A percentile compares a stretch with the other conserved stretches of the same genome.
These are phyloP conservation scores for Tachina lurida DNA, from an alignment of 2,888 invertebrate species.

Conservation along the genomic window DNA sequence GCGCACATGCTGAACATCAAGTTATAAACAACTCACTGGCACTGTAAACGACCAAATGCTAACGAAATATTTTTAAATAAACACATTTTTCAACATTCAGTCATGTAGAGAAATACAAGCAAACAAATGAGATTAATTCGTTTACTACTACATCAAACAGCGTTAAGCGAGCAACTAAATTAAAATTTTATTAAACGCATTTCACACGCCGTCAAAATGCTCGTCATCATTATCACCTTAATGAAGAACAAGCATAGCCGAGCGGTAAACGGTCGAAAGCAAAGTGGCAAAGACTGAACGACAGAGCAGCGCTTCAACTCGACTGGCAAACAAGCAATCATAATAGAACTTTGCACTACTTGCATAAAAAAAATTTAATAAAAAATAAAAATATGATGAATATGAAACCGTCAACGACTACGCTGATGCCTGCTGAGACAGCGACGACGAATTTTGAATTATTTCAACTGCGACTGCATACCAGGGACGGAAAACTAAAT, in stretches of 20 bases:
- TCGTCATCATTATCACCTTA: constrained; percentile 46
- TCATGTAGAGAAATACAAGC: neutral
- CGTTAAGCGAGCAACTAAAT: constrained; percentile 59
- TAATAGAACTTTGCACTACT: neutral
- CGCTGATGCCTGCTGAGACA: neutral
- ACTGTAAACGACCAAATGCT: neutral
- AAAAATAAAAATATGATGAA: neutral
- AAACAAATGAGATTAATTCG: constrained; percentile 7
- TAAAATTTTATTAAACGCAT: constrained; percentile 57
- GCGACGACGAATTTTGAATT: neutral
- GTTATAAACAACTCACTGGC: neutral
- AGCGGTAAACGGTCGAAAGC: neutral
- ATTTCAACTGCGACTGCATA: neutral
- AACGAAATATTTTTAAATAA: neutral
- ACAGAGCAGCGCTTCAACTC: constrained; percentile 2
- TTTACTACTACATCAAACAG: constrained; percentile 43
- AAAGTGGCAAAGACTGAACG: neutral
- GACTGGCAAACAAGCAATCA: neutral
- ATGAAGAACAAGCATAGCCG: constrained; percentile 18
- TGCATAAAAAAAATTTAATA: neutral
- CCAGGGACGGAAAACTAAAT: neutral
- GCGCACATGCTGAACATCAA: too few relatives aligned
- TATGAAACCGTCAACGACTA: neutral
- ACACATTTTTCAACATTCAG: neutral
- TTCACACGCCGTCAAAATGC: constrained; percentile 41